Base-by-base conservation (phyloP, 1,140 invertebrate genomes). In the Sarcophaga peregrina region DNA sequence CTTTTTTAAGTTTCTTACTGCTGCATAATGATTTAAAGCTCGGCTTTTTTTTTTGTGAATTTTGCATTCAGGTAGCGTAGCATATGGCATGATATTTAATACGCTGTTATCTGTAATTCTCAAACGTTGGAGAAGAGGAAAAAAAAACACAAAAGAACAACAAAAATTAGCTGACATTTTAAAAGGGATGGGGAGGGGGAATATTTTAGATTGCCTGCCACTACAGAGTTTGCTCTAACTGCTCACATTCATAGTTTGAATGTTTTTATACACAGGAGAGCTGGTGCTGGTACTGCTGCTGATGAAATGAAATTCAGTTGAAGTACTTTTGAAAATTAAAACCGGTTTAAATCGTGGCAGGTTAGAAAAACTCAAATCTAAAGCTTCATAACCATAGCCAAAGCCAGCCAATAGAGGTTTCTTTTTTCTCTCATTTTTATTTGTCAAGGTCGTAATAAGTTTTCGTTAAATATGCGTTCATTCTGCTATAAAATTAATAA, bases 11-110 rank as follows among this genome's bases (percentile, higher is more conserved):
- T 58, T 58, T 58, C 54, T 58, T 58, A 58, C 15, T 13, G 15
- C 15, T n/a, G n/a, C n/a, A n/a, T n/a, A n/a, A 58, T 37, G 25
- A 37, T 37, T 37, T 37, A 37, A 37, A 37, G 25, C 25, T 37
- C 54, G 15, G 15, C 11, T 58, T 58, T 58, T 58, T 58, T 58
- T 58, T 4, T 58, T 58, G 13, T 15, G 7, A 0, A 58, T n/a
- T 58, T n/a, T 58, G 54, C 54, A 58, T n/a, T 58, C 54, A 58
- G 54, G 54, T 58, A 58, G 54, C 54, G 54, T 58, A 58, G 54
- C 54, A 58, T 58, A 58, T 58, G 54, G 54, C 54, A 58, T 58
- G 54, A 58, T 58, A 58, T 58, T 58, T 58, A 13, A n/a, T 58
- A 15, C n/a, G 11, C n/a, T 58, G 15, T 58, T 58, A 37, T 37